Conservation (phyloP, 2,797 vertebrate genomes). For the Eulemur mongoz region DNA sequence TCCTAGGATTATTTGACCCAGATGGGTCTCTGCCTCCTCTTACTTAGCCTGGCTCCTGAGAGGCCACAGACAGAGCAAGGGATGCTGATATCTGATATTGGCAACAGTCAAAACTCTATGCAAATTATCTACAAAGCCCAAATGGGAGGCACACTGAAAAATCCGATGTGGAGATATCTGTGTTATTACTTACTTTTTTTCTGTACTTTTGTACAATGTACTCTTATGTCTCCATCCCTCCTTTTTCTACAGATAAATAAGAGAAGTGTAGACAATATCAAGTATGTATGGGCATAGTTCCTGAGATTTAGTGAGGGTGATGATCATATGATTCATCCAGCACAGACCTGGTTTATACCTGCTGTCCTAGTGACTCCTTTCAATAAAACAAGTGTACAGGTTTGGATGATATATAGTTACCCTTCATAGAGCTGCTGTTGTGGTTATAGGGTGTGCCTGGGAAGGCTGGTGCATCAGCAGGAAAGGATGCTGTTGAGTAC, state of each 20-base stretch:
- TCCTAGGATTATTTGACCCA: conserved; percentile 26
- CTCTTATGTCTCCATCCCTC: neutral
- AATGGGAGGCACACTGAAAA: neutral
- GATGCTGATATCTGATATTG: neutral
- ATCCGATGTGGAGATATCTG: neutral
- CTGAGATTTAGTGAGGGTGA: neutral
- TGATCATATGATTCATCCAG: neutral
- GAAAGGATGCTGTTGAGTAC: neutral
- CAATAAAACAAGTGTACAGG: neutral
- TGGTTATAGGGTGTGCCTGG: neutral
- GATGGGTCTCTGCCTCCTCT: neutral
- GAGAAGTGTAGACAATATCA: neutral
- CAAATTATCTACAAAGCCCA: neutral
- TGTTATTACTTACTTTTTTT: neutral
- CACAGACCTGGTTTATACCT: neutral
- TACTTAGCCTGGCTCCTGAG: neutral
- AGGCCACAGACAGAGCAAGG: neutral
- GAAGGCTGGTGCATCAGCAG: neutral
- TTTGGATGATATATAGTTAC: neutral
- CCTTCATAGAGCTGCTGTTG: neutral
- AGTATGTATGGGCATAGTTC: neutral
- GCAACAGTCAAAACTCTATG: neutral
- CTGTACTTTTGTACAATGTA: neutral
- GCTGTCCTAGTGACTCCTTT: neutral
- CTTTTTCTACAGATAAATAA: neutral